Conservation (phyloP, 2,113 vertebrate genomes). For the Oenanthe oenanthe region DNA sequence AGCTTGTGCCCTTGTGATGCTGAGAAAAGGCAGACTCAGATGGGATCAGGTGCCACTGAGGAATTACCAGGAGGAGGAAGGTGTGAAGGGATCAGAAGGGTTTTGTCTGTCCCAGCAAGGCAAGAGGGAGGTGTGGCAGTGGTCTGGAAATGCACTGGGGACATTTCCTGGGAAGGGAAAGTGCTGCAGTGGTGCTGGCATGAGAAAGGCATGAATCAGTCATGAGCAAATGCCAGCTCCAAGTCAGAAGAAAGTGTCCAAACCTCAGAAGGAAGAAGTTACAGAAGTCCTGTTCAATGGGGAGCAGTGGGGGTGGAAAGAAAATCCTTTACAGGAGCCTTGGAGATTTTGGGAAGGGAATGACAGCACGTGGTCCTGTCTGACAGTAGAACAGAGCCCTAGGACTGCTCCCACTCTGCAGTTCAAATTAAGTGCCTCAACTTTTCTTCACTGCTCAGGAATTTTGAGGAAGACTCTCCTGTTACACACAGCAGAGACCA, state of each 20-base stretch:
- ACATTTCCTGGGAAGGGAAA: neutral
- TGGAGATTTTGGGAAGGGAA: neutral
- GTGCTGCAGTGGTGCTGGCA: neutral
- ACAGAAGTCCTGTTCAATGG: neutral
- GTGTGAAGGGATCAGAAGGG: neutral
- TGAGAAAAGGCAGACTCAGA: neutral
- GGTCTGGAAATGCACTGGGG: neutral
- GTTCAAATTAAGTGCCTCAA: neutral
- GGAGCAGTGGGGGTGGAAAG: neutral
- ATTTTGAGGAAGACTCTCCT: constrained; percentile 1
- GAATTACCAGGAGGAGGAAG: neutral
- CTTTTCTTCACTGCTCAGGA: constrained; percentile 19
- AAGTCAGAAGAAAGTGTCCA: neutral
- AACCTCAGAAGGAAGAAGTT: neutral
- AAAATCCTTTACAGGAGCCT: neutral
- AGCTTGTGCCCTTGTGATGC: neutral
- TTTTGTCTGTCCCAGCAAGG: neutral
- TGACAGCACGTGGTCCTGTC: neutral
- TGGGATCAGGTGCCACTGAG: neutral
- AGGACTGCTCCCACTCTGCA: neutral
- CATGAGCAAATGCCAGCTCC: neutral
- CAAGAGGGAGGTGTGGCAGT: neutral
- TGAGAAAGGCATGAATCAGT: neutral
- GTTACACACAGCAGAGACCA: constrained; percentile 14
- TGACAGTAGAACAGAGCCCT: neutral